Percentiles rank a stretch among this genome's conserved stretches.
Evolutionary conservation across 2,888 invertebrate genomes (phyloP).

Genomic region (Yponomeuta sedellus): DNA sequence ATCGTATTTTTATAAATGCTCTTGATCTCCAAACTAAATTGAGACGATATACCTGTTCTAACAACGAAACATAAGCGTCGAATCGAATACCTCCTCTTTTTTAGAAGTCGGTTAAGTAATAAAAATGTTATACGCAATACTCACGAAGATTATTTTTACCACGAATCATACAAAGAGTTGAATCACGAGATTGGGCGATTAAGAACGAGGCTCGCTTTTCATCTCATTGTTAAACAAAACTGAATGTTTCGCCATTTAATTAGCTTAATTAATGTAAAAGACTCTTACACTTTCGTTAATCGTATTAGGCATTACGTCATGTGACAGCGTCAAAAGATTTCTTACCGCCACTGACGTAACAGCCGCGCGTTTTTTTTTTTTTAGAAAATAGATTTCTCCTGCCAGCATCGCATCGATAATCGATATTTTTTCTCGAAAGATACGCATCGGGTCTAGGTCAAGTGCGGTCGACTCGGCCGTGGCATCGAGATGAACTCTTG

Average conservation of each 20-base stretch:
- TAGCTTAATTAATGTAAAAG: not conserved
- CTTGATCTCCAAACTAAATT: too few relatives aligned
- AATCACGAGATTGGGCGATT: not conserved
- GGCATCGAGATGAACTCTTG: slow-evolving; percentile 39
- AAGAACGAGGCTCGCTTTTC: not conserved
- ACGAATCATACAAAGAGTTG: not conserved
- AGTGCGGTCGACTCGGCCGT: slow-evolving; percentile 44
- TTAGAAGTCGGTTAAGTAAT: not conserved
- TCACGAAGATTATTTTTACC: not conserved
- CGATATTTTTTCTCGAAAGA: not conserved
- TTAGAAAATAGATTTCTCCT: not conserved
- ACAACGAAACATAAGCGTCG: too few relatives aligned
- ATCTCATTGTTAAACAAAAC: not conserved
- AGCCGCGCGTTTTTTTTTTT: not conserved
- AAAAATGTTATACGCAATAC: not conserved
- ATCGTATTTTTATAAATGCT: too few relatives aligned
- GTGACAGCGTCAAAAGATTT: not conserved
- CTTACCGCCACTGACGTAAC: not conserved
- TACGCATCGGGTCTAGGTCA: slow-evolving; percentile 46
- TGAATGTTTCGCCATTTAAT: not conserved
- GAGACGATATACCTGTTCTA: too few relatives aligned
- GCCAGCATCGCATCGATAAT: not conserved
- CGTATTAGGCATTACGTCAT: not conserved
- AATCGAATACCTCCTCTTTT: too few relatives aligned
- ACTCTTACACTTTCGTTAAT: slow-evolving; percentile 6